A percentile compares a stretch with the other conserved stretches of the same genome.
phyloP scores from a whole-genome alignment of 2,797 vertebrate species.

The Bradypus variegatus region DNA sequence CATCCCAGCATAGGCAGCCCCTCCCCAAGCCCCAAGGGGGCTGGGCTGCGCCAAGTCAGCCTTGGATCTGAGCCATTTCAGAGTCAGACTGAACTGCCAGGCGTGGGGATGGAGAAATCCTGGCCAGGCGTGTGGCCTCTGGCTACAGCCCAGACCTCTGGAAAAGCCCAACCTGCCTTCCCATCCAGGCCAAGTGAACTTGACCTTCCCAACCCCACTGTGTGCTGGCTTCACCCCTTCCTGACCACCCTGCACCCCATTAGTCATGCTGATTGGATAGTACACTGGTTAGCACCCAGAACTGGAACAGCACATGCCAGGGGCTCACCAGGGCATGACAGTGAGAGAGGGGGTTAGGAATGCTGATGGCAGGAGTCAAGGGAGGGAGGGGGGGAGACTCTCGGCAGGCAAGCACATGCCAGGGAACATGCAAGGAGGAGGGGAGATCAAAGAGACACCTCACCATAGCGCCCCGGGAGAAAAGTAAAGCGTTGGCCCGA shows the following conservation, averaged over 20 bases:
- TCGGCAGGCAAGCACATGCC: slow-evolving; percentile 47
- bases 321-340: slow-evolving; percentile 46
- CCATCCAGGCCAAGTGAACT: neutral
- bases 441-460: slow-evolving; percentile 75
- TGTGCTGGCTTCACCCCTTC: neutral
- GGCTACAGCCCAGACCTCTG: neutral
- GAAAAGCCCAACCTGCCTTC: neutral
- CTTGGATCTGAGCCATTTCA: neutral
- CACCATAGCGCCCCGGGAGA: slow-evolving; percentile 90
- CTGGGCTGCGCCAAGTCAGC: neutral
- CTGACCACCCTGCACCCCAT: neutral
- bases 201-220: neutral
- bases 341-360: slow-evolving; percentile 34
- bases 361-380: neutral
- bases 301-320: slow-evolving; percentile 45
- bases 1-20: neutral
- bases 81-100: neutral
- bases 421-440: slow-evolving; percentile 56
- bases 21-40: neutral
- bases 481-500: slow-evolving; percentile 93
- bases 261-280: slow-evolving; percentile 1
- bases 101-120: neutral
- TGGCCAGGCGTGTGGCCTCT: neutral
- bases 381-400: neutral
- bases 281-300: neutral